Conservation (phyloP, 2,113 vertebrate genomes). For the Synodontis membranacea region DNA sequence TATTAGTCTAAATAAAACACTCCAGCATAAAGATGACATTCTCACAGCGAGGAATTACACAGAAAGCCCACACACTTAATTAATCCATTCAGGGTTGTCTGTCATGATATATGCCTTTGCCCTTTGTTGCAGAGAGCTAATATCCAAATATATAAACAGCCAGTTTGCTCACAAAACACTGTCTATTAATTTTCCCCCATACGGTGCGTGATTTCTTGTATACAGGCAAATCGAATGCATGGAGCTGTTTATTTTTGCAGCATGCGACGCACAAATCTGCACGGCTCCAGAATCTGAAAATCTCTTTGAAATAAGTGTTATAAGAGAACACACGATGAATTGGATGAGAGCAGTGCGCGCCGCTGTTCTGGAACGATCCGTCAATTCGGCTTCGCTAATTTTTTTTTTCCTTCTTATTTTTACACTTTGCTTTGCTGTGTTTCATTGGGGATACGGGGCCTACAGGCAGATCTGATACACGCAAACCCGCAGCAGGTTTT, state of each 20-base stretch:
- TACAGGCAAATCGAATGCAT: neutral
- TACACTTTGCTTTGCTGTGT: neutral
- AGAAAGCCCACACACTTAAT: neutral
- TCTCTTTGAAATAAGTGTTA: neutral
- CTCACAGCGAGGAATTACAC: neutral
- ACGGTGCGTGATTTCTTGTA: neutral
- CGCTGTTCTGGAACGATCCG: neutral
- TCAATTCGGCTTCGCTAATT: neutral
- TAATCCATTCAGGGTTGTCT: constrained; percentile 6
- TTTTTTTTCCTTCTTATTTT: neutral
- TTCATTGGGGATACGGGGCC: neutral
- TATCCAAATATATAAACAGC: constrained; percentile 29
- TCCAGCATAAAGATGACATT: neutral
- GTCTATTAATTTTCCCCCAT: neutral
- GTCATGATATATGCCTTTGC: constrained; percentile 31
- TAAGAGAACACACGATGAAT: neutral
- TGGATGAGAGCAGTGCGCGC: neutral
- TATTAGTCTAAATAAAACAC: neutral
- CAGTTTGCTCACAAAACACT: neutral
- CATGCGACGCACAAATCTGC: neutral
- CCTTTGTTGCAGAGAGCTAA: constrained; percentile 32
- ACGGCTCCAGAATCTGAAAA: neutral
- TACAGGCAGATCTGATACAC: neutral
- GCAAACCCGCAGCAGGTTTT: neutral
- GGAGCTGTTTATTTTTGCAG: neutral